Percentiles rank a stretch among this genome's conserved stretches.
phyloP scores from a whole-genome alignment of 2,888 invertebrate genomes.

The Rotaria macrura region DNA sequence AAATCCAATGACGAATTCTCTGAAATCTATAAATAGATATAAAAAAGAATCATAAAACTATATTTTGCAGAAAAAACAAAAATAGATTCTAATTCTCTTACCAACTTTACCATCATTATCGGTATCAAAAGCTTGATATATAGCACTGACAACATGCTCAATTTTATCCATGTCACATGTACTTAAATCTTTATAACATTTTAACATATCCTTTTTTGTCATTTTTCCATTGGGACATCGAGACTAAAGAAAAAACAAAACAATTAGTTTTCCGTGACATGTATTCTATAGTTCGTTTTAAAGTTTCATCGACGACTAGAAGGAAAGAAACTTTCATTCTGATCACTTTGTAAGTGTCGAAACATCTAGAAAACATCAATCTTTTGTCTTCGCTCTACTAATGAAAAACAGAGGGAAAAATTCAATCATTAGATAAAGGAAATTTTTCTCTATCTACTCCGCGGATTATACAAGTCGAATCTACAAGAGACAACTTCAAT shows the following conservation, averaged over 20 bases:
- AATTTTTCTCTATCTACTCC: too few species aligned
- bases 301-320: neutral
- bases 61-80: neutral
- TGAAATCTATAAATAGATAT: neutral
- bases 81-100: neutral
- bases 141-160: neutral
- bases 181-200: neutral
- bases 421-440: too few species aligned
- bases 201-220: neutral
- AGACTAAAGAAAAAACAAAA: neutral
- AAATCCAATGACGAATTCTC: conserved; percentile 10
- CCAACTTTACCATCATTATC: conserved; percentile 16
- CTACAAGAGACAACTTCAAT: neutral
- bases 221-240: neutral
- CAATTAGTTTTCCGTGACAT: neutral
- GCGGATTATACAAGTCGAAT: neutral
- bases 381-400: too few species aligned
- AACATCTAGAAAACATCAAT: too few species aligned
- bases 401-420: too few species aligned
- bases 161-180: conserved; percentile 3
- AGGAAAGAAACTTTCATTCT: too few species aligned
- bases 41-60: neutral
- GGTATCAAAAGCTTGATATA: neutral
- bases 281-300: neutral
- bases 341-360: too few species aligned